phyloP scores from a whole-genome alignment of 2,888 invertebrate species.

The Frankliniella fusca region DNA sequence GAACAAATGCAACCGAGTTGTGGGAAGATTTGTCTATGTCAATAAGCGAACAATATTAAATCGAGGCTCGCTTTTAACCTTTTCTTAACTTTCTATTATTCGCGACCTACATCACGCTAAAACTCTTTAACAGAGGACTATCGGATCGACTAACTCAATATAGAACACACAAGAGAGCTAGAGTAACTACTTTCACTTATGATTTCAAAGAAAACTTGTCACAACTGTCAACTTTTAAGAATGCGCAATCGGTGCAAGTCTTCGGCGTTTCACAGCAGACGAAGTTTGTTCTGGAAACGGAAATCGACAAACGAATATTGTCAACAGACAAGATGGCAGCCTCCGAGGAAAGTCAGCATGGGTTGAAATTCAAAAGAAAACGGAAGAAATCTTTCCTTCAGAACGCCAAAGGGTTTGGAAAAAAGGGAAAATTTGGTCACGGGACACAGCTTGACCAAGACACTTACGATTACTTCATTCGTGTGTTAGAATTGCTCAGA shows the following conservation, averaged over 20 bases:
- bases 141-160: no score
- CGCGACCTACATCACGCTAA: no score
- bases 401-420: conserved; percentile 72
- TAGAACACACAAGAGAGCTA: no score
- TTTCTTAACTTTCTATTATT: no score
- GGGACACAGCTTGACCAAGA: conserved; percentile 68
- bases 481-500: conserved; percentile 66
- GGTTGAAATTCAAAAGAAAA: conserved; percentile 30
- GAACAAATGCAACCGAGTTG: no score
- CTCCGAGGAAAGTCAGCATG: not conserved
- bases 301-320: not conserved
- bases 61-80: no score
- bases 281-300: not conserved
- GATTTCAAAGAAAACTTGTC: no score
- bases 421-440: conserved; percentile 66
- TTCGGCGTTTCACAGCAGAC: not conserved
- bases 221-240: no score
- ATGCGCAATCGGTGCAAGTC: not conserved
- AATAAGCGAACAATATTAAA: no score
- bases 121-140: no score
- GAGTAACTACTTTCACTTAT: no score
- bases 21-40: no score
- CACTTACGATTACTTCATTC: conserved; percentile 71
- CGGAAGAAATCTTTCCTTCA: conserved; percentile 60
- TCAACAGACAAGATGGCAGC: conserved; percentile 4